Evolutionary conservation across 2,888 invertebrate genomes (phyloP), one percentile per base, ranked within the genome.

Genomic region (Thecophora atra): DNA sequence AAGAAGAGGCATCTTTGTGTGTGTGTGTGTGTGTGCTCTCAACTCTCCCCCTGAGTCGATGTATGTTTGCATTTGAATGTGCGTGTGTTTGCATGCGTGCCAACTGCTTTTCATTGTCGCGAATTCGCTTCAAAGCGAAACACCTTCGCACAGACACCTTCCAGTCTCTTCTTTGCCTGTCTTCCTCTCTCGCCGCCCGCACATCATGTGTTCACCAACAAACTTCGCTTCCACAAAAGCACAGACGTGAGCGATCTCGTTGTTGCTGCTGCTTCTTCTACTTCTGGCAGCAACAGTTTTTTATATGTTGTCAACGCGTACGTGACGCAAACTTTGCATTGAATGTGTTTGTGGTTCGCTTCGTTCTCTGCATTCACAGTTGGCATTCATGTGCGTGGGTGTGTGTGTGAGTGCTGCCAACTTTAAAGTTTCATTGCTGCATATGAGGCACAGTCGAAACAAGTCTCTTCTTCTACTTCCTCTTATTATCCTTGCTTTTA

Each of bases 81-180:
- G 47, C 47, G 56, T 37, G 62, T 44, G 58, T 75, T 65, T 68
- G 71, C 69, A 60, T 72, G 72, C 72, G 72, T 79, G 51, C 42
- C 54, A 26, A 52, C 52, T 30, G 37, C 37, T 54, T 64, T 58
- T 66, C 56, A 52, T 60, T 66, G 65, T 60, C 71, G 58, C 71
- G 44, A 54, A 30, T 47, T 47, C 58, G 51, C 47, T 64, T 64
- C 19, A 60, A 28, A 47, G n/a, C 47, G 17, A 47, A 5, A 11
- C 47, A n/a, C 47, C 47, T 47, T 37, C 47, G 47, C 5, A 11
- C 11, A 15, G 15, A 26, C 24, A 26, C 26, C 24, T 24, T 13
- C 24, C 47, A n/a, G n/a, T 52, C 28, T 28, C 28, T 13, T 15
- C 26, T 28, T 58, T 28, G 13, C 15, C 58, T 58, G 5, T 8